A percentile compares a stretch with the other conserved stretches of the same genome.
Evolutionary conservation across 2,888 invertebrate species (phyloP).

Genomic region (Adineta ricciae): DNA sequence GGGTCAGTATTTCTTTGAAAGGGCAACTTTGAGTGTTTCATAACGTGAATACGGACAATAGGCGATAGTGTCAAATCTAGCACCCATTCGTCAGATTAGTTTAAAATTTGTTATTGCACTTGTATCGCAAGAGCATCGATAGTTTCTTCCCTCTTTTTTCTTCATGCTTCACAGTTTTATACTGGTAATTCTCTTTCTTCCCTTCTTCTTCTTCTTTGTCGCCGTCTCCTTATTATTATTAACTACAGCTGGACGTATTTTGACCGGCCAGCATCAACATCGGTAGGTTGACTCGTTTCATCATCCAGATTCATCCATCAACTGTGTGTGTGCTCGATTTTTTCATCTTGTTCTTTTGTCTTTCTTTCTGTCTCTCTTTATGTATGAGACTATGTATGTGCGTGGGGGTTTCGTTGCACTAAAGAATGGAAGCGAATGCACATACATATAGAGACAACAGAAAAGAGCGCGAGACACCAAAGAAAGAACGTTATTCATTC

Average conservation of each 20-base stretch:
- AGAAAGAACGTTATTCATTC: neutral
- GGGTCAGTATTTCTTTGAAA: neutral
- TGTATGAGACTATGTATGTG: neutral
- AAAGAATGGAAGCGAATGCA: neutral
- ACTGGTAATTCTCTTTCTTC: too few relatives aligned
- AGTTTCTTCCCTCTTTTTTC: neutral
- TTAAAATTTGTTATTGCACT: neutral
- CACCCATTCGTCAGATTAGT: neutral
- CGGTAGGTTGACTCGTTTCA: neutral
- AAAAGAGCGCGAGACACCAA: neutral
- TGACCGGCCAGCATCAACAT: neutral
- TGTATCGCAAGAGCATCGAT: neutral
- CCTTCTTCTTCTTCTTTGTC: neutral
- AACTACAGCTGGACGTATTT: neutral
- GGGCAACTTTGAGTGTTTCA: neutral
- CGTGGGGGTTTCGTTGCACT: neutral
- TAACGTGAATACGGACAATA: neutral
- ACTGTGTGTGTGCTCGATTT: neutral
- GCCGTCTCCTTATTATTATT: neutral
- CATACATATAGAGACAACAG: neutral
- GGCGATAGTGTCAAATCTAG: neutral
- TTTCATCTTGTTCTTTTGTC: constrained; percentile 3
- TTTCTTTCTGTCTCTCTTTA: neutral
- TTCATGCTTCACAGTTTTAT: neutral
- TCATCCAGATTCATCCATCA: neutral